phyloP scores from a whole-genome alignment of 2,113 vertebrate species.

The Craseonycteris thonglongyai region DNA sequence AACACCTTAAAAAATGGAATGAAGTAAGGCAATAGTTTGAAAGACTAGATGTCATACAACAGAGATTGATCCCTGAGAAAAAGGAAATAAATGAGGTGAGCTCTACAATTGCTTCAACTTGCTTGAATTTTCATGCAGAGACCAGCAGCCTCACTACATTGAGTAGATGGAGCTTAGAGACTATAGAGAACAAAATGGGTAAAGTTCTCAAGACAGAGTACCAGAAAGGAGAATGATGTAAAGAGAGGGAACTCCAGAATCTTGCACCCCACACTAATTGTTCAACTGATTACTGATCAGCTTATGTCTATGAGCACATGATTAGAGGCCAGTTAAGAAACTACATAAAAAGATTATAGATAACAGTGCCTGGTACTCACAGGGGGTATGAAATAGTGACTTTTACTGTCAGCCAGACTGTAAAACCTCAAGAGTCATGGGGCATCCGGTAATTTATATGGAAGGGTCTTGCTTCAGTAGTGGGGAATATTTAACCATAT shows the following conservation, averaged over 20 bases:
- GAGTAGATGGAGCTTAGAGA: neutral
- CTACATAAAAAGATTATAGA: neutral
- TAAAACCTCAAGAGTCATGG: neutral
- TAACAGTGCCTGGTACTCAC: neutral
- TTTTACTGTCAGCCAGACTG: neutral
- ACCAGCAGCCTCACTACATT: neutral
- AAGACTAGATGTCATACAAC: neutral
- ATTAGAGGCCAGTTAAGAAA: neutral
- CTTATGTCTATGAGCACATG: neutral
- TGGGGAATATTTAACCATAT: neutral
- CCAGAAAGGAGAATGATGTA: neutral
- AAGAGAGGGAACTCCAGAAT: neutral
- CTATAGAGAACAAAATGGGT: neutral
- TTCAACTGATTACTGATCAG: neutral
- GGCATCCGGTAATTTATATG: neutral
- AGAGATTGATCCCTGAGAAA: neutral
- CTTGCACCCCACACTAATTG: neutral
- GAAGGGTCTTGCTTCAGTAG: neutral
- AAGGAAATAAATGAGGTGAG: neutral
- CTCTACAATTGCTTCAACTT: neutral
- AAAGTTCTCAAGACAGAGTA: neutral
- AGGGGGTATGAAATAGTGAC: neutral
- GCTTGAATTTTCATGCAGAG: neutral
- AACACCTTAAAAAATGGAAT: neutral
- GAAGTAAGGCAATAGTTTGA: neutral